phyloP scores from a whole-genome alignment of 2,113 vertebrate species.

The Microcebus lehilahytsara region DNA sequence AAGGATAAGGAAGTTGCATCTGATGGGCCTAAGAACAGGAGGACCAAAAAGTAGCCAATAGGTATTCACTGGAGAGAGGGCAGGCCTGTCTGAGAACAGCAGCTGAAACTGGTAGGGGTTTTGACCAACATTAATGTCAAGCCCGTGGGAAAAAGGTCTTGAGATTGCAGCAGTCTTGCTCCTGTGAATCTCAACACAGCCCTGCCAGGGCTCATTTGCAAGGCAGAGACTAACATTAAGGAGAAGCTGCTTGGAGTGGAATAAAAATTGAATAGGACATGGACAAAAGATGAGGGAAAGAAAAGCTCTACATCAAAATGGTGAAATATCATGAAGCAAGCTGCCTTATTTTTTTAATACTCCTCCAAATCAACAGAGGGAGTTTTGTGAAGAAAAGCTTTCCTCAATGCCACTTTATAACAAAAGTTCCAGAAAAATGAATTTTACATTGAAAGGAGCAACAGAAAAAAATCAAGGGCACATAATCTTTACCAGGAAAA shows the following conservation, averaged over 20 bases:
- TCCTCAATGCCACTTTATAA: neutral
- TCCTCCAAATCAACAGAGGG: neutral
- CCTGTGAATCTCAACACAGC: neutral
- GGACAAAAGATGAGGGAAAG: neutral
- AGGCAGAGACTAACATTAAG: neutral
- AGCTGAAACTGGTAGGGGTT: neutral
- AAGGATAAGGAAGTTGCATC: neutral
- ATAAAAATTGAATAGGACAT: neutral
- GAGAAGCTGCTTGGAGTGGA: neutral
- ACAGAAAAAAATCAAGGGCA: conserved; percentile 31
- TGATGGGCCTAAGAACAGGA: neutral
- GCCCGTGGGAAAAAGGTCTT: neutral
- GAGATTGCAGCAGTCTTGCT: neutral
- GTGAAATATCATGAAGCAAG: neutral
- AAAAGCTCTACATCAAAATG: neutral
- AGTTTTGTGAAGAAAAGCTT: neutral
- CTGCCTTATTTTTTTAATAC: neutral
- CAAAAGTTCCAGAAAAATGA: conserved; percentile 26
- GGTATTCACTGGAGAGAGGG: neutral
- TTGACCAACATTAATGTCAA: neutral
- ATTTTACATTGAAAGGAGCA: conserved; percentile 32
- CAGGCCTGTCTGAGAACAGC: neutral
- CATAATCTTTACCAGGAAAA: neutral
- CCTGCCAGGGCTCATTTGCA: neutral
- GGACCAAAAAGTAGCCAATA: neutral